phyloP scores from a whole-genome alignment of 2,113 vertebrate species.

The Sander lucioperca region DNA sequence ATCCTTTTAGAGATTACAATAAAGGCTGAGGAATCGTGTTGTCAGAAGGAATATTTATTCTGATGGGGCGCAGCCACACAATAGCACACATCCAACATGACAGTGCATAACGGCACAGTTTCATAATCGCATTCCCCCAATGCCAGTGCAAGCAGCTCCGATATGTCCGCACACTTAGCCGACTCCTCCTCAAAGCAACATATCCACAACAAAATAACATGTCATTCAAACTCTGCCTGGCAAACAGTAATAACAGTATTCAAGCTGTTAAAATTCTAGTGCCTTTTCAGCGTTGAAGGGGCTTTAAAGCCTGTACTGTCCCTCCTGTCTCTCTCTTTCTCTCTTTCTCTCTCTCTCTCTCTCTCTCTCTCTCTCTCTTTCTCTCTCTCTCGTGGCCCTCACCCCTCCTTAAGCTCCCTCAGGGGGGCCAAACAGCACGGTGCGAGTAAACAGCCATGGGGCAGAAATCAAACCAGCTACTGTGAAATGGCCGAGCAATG shows the following conservation, averaged over 20 bases:
- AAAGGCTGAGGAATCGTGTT: slow-evolving; percentile 35
- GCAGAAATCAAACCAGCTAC: slow-evolving; percentile 59
- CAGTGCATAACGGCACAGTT: slow-evolving; percentile 63
- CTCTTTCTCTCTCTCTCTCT: background rate
- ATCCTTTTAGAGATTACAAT: slow-evolving; percentile 48
- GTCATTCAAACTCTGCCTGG: slow-evolving; percentile 50
- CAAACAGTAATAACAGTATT: slow-evolving; percentile 55
- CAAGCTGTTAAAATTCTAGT: slow-evolving; percentile 51
- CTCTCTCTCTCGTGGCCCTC: slow-evolving; percentile 17
- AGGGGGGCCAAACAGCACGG: slow-evolving; percentile 20
- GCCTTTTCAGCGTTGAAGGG: slow-evolving; percentile 20
- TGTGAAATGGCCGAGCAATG: slow-evolving; percentile 67
- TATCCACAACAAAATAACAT: slow-evolving; percentile 63
- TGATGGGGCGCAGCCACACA: slow-evolving; percentile 31
- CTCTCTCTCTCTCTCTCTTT: background rate
- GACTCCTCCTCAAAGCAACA: slow-evolving; percentile 50
- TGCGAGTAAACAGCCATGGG: slow-evolving; percentile 63
- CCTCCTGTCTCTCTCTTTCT: background rate
- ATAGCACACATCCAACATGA: slow-evolving; percentile 61
- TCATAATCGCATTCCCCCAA: slow-evolving; percentile 63
- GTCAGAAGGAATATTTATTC: slow-evolving; percentile 55
- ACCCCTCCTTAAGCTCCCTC: slow-evolving; percentile 24
- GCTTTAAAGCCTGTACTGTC: slow-evolving; percentile 23
- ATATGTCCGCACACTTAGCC: slow-evolving; percentile 40
- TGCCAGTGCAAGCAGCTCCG: slow-evolving; percentile 32